Evolutionary conservation across 2,113 vertebrate genomes (phyloP), one percentile per base, ranked within the genome.

Genomic region (Etheostoma cragini): DNA sequence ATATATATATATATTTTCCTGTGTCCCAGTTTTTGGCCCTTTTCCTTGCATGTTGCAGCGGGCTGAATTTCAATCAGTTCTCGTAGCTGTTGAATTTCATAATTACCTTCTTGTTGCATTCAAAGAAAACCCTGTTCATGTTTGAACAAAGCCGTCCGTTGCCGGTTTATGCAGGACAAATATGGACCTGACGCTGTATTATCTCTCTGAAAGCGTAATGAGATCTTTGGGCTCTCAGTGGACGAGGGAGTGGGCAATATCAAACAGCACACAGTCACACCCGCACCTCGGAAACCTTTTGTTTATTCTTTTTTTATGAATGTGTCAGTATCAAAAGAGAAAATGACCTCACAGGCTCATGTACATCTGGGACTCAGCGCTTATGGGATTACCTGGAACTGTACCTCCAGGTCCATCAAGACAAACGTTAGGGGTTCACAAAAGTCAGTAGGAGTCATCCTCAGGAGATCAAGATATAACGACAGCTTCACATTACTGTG

Each of bases 181-280:
- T 91, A 90, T 56, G 67, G 56, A 58, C 35, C 53, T 93, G 93
- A 93, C 78, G 90, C 87, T 89, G 90, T 94, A 90, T 94, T 89
- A 70, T 87, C 62, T 86, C 67, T 46, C 65, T 60, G 71, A 81
- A 67, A 57, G 64, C 73, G 72, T 78, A 88, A 90, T 81, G 83
- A 84, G 81, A 87, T 77, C 65, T 85, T 85, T 78, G 72, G 63
- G 78, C 75, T 86, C 77, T 87, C 63, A 0, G 49, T 6, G 67
- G 72, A 69, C 7, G 26, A 47, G 3, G 53, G 47, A 35, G 81
- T 21, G 81, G 88, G 91, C 89, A 73, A 90, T 92, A 87, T 75
- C 73, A 91, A 79, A 71, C 38, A 11, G 80, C 84, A 88, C 88
- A 90, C 83, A 89, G 46, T 45, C 57, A 38, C 45, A 33, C 35